A percentile compares a stretch with the other conserved stretches of the same genome.
Conservation (phyloP, 2,888 invertebrate genomes). For the Leuctra nigra region DNA sequence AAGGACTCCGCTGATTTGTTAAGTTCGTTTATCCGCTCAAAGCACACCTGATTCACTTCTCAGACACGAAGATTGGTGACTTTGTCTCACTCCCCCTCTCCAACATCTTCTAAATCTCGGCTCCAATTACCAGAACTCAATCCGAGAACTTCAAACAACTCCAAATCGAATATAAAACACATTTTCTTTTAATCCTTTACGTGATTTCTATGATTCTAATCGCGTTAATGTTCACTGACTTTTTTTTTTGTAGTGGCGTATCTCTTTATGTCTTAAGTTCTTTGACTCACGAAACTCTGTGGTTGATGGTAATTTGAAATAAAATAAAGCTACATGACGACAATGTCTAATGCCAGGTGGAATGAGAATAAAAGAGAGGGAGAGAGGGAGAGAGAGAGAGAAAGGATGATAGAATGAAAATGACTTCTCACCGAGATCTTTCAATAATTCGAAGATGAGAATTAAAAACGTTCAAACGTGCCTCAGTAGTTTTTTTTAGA, state of each 20-base stretch:
- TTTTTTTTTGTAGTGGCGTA: neutral
- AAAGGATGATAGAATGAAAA: neutral
- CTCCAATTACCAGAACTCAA: neutral
- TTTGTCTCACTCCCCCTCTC: constrained; percentile 7
- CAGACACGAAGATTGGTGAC: neutral
- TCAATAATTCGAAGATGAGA: neutral
- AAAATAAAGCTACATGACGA: constrained; percentile 5
- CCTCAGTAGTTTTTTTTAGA: neutral
- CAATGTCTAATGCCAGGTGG: neutral
- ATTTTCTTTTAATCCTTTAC: neutral
- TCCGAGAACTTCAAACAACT: neutral
- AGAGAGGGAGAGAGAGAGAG: neutral
- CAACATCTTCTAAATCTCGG: neutral
- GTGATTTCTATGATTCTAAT: too few relatives aligned
- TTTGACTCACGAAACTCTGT: constrained; percentile 8
- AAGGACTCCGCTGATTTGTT: too few relatives aligned
- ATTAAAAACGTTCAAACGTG: neutral
- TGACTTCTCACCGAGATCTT: neutral
- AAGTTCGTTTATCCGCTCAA: neutral
- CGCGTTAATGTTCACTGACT: too few relatives aligned
- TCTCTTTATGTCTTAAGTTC: constrained; percentile 1
- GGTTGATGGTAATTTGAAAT: constrained; percentile 11
- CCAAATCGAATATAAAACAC: neutral
- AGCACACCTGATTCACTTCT: neutral
- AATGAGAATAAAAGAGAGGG: neutral